These are phyloP conservation scores for Choloepus hoffmanni DNA, from an alignment of 2,113 vertebrate species.

Conservation along the genomic window DNA sequence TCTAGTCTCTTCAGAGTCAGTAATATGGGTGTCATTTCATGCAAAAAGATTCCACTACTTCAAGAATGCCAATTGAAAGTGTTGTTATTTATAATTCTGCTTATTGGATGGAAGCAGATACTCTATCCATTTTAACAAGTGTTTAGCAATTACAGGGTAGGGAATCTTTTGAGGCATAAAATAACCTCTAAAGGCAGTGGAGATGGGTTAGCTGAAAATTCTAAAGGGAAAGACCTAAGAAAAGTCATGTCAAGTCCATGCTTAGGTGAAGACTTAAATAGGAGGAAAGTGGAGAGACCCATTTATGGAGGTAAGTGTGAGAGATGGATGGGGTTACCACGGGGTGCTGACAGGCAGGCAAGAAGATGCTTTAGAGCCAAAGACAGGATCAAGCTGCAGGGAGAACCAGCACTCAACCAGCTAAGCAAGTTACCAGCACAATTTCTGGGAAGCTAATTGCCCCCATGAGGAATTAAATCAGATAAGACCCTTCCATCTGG, in stretches of 20 bases:
- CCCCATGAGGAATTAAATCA: background rate
- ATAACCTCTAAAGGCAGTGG: background rate
- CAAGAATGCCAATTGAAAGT: background rate
- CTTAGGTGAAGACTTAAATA: background rate
- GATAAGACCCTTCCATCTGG: background rate
- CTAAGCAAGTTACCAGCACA: background rate
- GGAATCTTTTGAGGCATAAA: background rate
- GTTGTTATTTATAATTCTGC: background rate
- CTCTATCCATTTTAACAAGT: background rate
- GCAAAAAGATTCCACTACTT: background rate
- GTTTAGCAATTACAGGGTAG: background rate
- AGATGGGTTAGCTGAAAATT: constrained; percentile 18
- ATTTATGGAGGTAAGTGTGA: background rate
- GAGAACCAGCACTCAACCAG: background rate
- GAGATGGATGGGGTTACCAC: background rate
- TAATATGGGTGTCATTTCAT: background rate
- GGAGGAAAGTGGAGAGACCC: background rate
- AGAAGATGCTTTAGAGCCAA: background rate
- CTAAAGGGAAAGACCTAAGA: background rate
- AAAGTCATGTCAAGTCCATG: background rate
- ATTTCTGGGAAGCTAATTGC: background rate
- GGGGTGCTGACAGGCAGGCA: background rate
- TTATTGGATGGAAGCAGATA: background rate
- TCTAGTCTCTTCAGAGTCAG: background rate
- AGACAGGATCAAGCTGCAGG: background rate